These are phyloP conservation scores for Lamproptera curius DNA, from an alignment of 2,888 invertebrate species.

Conservation along the genomic window DNA sequence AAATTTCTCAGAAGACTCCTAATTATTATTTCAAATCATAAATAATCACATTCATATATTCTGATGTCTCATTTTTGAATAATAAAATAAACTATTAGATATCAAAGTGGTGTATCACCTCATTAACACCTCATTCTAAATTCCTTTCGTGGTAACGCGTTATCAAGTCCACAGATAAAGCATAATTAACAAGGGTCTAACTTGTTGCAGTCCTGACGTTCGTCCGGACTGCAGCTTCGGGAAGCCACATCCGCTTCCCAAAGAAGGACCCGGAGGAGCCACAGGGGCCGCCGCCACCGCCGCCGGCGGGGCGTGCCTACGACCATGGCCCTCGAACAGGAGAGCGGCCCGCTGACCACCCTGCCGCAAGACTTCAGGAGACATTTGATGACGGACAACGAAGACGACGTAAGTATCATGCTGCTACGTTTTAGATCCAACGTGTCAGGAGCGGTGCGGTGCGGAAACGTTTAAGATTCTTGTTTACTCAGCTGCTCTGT, in stretches of 20 bases:
- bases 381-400: background rate
- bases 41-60: too few species aligned
- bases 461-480: background rate
- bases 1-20: too few species aligned
- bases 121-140: too few species aligned
- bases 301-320: background rate
- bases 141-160: too few species aligned
- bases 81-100: too few species aligned
- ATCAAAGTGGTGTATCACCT: too few species aligned
- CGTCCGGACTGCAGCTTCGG: background rate
- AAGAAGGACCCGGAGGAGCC: background rate
- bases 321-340: background rate
- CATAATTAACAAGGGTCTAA: too few species aligned
- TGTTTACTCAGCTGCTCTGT: background rate
- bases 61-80: too few species aligned
- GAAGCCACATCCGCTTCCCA: background rate
- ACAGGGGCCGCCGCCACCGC: conserved; percentile 1
- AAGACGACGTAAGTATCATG: conserved; percentile 14
- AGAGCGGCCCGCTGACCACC: conserved; percentile 5
- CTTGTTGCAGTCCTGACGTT: background rate
- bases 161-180: too few species aligned
- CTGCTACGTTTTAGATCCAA: background rate
- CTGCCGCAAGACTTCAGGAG: conserved; percentile 4
- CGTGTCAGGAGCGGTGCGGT: background rate
- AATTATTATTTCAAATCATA: too few species aligned